These are phyloP conservation scores for Ochotona curzoniae DNA, from an alignment of 2,113 vertebrate species.

Conservation along the genomic window DNA sequence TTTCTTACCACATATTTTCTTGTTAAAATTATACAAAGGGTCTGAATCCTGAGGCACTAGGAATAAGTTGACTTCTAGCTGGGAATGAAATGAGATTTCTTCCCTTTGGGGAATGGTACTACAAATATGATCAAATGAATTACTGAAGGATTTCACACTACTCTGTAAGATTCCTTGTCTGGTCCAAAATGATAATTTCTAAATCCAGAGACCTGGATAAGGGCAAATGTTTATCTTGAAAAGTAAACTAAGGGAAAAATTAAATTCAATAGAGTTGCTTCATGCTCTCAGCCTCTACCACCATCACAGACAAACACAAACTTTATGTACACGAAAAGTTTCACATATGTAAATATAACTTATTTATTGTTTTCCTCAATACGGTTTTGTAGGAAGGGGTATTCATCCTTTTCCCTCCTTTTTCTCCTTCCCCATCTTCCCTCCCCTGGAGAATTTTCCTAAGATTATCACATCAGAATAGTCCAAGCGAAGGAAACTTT, in stretches of 20 bases:
- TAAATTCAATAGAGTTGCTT: constrained; percentile 29
- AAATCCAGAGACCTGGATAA: constrained; percentile 28
- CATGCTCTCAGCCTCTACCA: background rate
- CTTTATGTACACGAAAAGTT: background rate
- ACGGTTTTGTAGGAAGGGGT: no score
- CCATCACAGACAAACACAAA: background rate
- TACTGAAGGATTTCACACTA: constrained; percentile 45
- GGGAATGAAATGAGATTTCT: constrained; percentile 11
- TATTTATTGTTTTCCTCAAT: no score
- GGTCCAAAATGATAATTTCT: constrained; percentile 46
- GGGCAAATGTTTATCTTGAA: constrained; percentile 10
- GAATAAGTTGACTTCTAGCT: constrained; percentile 58
- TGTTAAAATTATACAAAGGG: constrained; percentile 45
- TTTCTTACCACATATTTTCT: constrained; percentile 47
- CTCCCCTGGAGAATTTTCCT: no score
- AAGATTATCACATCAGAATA: no score
- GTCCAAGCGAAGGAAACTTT: background rate
- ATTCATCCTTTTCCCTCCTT: no score
- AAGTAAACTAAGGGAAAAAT: constrained; percentile 47
- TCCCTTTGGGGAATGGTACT: background rate
- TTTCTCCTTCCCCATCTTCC: no score
- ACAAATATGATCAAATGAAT: constrained; percentile 52
- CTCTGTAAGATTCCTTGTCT: constrained; percentile 27
- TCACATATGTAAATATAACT: no score
- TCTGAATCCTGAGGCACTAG: constrained; percentile 34